Conservation (phyloP, 30 jellyfish, hydroid and myxozoan species). For the Aurelia aurita complex sp. Pacific region DNA sequence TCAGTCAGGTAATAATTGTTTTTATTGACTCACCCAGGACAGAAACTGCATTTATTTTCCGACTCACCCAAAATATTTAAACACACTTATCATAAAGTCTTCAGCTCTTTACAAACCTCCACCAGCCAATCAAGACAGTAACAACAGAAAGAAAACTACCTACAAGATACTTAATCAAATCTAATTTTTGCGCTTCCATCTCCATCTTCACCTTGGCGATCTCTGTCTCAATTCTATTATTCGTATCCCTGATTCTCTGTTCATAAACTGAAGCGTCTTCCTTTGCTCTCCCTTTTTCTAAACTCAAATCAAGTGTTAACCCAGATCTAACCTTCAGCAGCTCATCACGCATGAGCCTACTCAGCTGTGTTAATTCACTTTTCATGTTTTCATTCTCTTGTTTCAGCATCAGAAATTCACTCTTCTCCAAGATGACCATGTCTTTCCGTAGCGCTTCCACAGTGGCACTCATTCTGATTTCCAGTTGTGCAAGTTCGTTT, state of each 20-base stretch:
- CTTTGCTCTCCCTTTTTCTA: constrained; percentile 68
- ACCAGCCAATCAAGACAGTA: constrained; percentile 74
- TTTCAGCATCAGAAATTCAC: constrained; percentile 70
- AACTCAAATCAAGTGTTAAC: constrained; percentile 66
- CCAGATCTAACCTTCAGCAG: constrained; percentile 61
- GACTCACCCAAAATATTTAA: neutral
- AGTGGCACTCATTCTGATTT: constrained; percentile 61
- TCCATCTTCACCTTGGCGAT: constrained; percentile 72
- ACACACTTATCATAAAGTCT: neutral
- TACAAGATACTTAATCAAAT: constrained; percentile 73
- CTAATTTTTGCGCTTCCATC: constrained; percentile 78
- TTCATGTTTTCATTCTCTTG: constrained; percentile 74
- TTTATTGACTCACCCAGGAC: no score
- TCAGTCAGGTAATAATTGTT: no score
- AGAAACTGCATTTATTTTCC: no score
- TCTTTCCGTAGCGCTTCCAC: constrained; percentile 74
- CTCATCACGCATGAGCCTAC: constrained; percentile 59
- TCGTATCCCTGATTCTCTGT: constrained; percentile 73
- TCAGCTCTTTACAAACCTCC: constrained; percentile 74
- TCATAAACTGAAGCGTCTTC: constrained; percentile 65
- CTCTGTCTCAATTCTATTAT: constrained; percentile 83
- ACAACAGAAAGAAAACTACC: constrained; percentile 70
- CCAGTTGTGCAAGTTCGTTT: constrained; percentile 66
- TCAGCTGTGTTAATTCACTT: constrained; percentile 49
- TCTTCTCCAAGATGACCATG: constrained; percentile 75